Evolutionary conservation across 2,113 vertebrate species (phyloP), one percentile per base, ranked within the genome.

Genomic region (Chionodraco myersi): DNA sequence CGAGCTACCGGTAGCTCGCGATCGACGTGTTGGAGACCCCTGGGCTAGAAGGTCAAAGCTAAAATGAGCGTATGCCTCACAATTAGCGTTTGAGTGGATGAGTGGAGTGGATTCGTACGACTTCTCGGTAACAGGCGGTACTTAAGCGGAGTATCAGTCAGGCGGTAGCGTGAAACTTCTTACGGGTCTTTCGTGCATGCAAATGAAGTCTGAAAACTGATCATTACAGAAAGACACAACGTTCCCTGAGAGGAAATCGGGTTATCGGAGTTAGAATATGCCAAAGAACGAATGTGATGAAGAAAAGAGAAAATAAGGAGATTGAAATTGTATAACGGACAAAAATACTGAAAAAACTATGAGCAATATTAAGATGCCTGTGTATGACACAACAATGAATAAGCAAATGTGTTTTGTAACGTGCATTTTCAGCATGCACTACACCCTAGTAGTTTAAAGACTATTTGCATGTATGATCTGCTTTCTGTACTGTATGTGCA

Each of bases 51-150:
- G 82, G 82, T 71, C 73, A 69, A 44, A 14, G 26, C 36, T 63
- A 73, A 57, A 72, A 53, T 34, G 23, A 75, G 56, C 56, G 3
- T 18, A 54, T 4, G 23, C 57, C 18, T 81, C 54, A 15, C 76
- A 61, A 84, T 88, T 26, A 53, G 63, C 59, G 59, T 77, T 71
- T 70, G 3, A 62, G 60, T 7, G 36, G 64, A 65, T 63, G 30
- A 74, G 18, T 44, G 57, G 44, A 26, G 26, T 26, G 26, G 26
- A 26, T 26, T 78, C 12, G 45, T 64, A 80, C 63, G 74, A 16
- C 48, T 78, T 53, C 18, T 65, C 62, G 72, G n/a, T 83, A 1
- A 3, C 66, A 51, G 56, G 9, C 56, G 52, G 61, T 52, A 6
- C 58, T 57, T 11, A 34, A 65, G 23, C 58, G 10, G 53, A 23